Base-by-base conservation (phyloP, 2,113 vertebrate genomes). In the Ophthalmolycus amberensis region DNA sequence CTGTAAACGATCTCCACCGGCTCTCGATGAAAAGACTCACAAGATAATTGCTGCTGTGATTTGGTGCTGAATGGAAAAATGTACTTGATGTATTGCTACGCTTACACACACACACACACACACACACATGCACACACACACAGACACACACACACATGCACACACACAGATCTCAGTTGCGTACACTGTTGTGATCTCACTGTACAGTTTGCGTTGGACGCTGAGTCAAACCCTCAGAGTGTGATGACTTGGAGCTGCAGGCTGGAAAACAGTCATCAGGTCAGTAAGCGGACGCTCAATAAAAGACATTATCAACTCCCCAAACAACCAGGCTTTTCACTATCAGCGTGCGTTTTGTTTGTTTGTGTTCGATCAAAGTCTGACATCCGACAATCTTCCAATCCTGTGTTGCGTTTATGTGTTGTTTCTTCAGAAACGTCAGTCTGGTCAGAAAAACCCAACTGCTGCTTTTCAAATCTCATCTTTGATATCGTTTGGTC, bases 121-220 rank as follows among this genome's bases (percentile, higher is more conserved):
- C 66, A 22, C 62, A 64, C 37, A 40, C 63, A 65, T 20, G 12
- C 62, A 15, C 63, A 44, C 64, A 15, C 38, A 14, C 60, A 63
- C 9, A 25, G 38, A 25, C 38, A 65, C 63, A 66, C 40, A 44
- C 66, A 50, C 52, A 67, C 40, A 46, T 42, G 46, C 40, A 62
- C 42, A 48, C 71, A 74, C 40, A 62, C 54, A 60, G 42, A 16
- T 48, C 58, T 10, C 52, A 40, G 68, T 71, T 54, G 40, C 68
- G 56, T 54, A 56, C 38, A 37, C 68, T 25, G 48, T 50, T 70
- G 67, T 32, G 44, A 18, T 70, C 9, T 52, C 9, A 52, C 22
- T 54, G 50, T 54, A n/a, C 46, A 52, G 67, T 54, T 71, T 54
- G 7, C 25, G 32, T 54, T 54, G 48, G 48, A 48, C 8, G 9